Evolutionary conservation across 2,113 vertebrate genomes (phyloP).

Genomic region (Engystomops pustulosus): DNA sequence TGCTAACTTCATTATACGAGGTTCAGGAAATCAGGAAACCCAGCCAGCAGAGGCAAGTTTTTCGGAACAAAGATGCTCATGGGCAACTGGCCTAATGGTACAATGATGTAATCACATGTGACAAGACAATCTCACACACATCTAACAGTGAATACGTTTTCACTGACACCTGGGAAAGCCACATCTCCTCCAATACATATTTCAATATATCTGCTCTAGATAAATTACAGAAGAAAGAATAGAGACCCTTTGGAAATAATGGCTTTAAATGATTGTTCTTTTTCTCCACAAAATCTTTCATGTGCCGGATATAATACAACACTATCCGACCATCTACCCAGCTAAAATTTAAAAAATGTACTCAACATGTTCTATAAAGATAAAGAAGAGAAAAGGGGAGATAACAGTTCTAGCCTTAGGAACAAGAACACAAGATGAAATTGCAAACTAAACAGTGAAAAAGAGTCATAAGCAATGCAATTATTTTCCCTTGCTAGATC

Average conservation of each 20-base stretch:
- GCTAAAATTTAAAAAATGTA: background rate
- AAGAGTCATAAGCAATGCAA: background rate
- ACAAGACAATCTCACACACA: background rate
- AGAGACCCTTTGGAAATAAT: background rate
- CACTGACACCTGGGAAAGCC: background rate
- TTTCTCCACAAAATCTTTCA: background rate
- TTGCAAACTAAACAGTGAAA: conserved; percentile 2
- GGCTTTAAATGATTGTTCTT: background rate
- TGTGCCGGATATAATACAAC: background rate
- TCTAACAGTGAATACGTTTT: background rate
- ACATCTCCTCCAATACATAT: background rate
- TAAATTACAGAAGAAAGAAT: background rate
- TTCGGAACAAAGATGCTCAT: too few relatives aligned
- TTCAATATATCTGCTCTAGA: background rate
- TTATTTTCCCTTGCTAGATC: conserved; percentile 1
- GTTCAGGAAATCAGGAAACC: too few relatives aligned
- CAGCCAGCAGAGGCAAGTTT: too few relatives aligned
- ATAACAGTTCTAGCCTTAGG: conserved; percentile 14
- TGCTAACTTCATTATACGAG: too few relatives aligned
- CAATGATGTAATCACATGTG: background rate
- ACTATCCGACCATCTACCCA: background rate
- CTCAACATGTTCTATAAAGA: conserved; percentile 6
- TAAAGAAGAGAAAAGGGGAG: background rate
- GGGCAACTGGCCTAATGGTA: background rate
- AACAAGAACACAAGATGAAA: background rate